These are phyloP conservation scores for Ochotona curzoniae DNA, from an alignment of 2,113 vertebrate species.

Conservation along the genomic window DNA sequence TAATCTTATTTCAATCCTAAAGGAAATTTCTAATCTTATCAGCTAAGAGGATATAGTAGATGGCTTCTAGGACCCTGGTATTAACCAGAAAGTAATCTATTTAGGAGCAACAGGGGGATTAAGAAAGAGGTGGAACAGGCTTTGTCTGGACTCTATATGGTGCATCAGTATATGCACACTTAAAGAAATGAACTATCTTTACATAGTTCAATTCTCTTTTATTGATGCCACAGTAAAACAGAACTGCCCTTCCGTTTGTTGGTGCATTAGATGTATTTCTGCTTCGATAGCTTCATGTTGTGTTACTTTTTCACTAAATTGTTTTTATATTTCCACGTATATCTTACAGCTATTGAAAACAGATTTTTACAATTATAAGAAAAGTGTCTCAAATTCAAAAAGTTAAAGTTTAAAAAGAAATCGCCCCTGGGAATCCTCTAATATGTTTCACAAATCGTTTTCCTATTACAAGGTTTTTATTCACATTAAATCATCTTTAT, in stretches of 20 bases:
- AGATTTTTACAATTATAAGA: slow-evolving; percentile 49
- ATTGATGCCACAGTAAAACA: slow-evolving; percentile 61
- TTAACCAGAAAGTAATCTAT: slow-evolving; percentile 71
- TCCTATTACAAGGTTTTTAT: neutral
- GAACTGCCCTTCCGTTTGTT: slow-evolving; percentile 59
- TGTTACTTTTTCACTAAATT: slow-evolving; percentile 70
- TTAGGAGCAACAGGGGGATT: slow-evolving; percentile 76
- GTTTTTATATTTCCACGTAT: slow-evolving; percentile 68
- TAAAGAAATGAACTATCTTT: slow-evolving; percentile 71
- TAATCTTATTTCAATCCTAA: slow-evolving; percentile 57
- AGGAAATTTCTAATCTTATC: slow-evolving; percentile 59
- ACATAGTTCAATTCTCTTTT: slow-evolving; percentile 72
- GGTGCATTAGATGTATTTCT: slow-evolving; percentile 76
- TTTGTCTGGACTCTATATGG: slow-evolving; percentile 36
- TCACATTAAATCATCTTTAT: slow-evolving; percentile 7
- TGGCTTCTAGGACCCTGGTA: slow-evolving; percentile 57
- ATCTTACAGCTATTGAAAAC: neutral
- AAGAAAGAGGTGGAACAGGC: slow-evolving; percentile 54
- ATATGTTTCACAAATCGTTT: neutral
- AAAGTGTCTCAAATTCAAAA: slow-evolving; percentile 22
- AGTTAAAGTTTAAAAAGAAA: neutral
- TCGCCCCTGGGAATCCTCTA: neutral
- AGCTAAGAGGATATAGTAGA: slow-evolving; percentile 65
- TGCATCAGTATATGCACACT: slow-evolving; percentile 45
- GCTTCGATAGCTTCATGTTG: slow-evolving; percentile 64